Evolutionary conservation across 1,140 invertebrate species (phyloP), one percentile per base, ranked within the genome.

Genomic region (Neotoxoptera formosana): DNA sequence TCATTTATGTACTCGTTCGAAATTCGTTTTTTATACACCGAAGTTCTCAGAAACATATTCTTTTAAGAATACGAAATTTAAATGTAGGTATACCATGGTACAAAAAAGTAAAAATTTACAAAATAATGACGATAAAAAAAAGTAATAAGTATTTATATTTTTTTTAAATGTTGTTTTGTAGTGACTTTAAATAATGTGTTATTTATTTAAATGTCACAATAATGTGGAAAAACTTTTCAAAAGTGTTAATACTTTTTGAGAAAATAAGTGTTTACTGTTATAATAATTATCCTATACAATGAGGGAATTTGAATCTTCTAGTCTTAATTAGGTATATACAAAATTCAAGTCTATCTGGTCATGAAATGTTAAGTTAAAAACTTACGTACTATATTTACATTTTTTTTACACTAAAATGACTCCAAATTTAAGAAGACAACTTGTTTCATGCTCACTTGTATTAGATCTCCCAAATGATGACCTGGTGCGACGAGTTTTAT

Each of bases 401-500:
- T 53, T 53, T 53, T 53, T 21, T 53, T 20, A 53, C 21, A 53
- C 51, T 53, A 21, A 53, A 53, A 53, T 23, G 7, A 53, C 51
- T 53, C 51, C 4, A 53, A 53, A 21, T 53, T 53, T 53, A 21
- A 53, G 4, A 21, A 53, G 4, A 7, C 21, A 21, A 53, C 21
- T 53, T 53, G 21, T 53, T 20, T 76, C 17, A 76, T 23, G 34
- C 94, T 94, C 94, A 98, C 97, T 96, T 98, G 98, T 84, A 98
- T 96, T 86, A 98, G 96, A 95, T 98, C 98, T 47, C 98, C 98
- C 94, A 97, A 96, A 93, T 97, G 96, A 7, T 96, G 97, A n/a
- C 97, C 98, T 91, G 96, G 97, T 76, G 98, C 98, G n/a, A 96
- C 97, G 94, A 98, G 97, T 60, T 97, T 98, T 93, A 98, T 96